Evolutionary conservation across 2,797 vertebrate species (phyloP).

Genomic region (Leptoclinus maculatus): DNA sequence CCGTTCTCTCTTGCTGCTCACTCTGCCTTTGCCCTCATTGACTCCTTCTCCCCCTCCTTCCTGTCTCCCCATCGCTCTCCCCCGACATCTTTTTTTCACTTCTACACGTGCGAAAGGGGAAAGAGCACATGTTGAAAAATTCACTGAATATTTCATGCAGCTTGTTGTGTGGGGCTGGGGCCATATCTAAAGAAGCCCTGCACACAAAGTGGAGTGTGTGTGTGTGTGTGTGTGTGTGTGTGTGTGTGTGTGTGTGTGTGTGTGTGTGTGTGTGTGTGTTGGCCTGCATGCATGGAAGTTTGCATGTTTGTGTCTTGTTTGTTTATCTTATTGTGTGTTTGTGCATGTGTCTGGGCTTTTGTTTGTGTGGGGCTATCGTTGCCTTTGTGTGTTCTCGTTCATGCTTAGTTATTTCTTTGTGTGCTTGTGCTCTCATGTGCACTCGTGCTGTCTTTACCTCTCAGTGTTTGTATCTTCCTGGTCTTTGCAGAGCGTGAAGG

Average conservation of each 20-base stretch:
- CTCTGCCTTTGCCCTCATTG: constrained; percentile 82
- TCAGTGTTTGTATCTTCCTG: background rate
- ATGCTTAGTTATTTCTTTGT: background rate
- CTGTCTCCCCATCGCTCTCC: constrained; percentile 53
- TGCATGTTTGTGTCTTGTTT: constrained; percentile 23
- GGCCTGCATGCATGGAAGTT: constrained; percentile 30
- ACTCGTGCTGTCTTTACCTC: background rate
- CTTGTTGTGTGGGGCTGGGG: constrained; percentile 57
- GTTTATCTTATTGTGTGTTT: constrained; percentile 6
- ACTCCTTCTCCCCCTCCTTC: constrained; percentile 66
- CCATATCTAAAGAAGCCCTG: constrained; percentile 25
- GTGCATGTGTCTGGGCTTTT: constrained; percentile 6
- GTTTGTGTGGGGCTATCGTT: constrained; percentile 7
- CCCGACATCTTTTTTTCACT: constrained; percentile 61
- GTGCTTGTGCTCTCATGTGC: background rate
- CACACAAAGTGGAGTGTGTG: constrained; percentile 19
- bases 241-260: constrained; percentile 5
- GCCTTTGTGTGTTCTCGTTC: background rate
- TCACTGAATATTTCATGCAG: constrained; percentile 84
- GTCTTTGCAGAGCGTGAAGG: background rate
- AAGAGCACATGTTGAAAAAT: constrained; percentile 84
- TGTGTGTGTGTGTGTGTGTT: constrained; percentile 13
- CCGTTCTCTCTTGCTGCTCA: constrained; percentile 60
- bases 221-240: constrained; percentile 21
- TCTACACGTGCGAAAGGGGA: constrained; percentile 79